A percentile compares a stretch with the other conserved stretches of the same genome.
These are phyloP conservation scores for Mythimna lalbum DNA, from an alignment of 2,888 invertebrate species.

Conservation along the genomic window DNA sequence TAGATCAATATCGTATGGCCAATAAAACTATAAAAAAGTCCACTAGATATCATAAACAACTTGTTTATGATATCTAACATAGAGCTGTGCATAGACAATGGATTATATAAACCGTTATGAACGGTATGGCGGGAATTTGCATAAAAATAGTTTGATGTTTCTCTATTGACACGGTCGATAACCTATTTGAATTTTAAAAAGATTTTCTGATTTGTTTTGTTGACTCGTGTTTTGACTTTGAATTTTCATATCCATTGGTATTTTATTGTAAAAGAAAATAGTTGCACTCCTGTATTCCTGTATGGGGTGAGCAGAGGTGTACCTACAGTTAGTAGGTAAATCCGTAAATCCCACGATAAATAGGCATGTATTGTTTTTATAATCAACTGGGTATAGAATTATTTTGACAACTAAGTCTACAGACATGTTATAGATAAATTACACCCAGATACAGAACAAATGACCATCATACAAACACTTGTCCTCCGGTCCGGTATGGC, in stretches of 20 bases:
- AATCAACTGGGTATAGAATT: too few species aligned
- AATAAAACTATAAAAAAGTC: slow-evolving; percentile 4
- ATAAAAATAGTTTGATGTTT: slow-evolving; percentile 48
- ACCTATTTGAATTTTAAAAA: slow-evolving; percentile 35
- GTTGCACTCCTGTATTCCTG: too few species aligned
- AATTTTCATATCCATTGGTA: not conserved
- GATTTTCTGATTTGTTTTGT: slow-evolving; percentile 10
- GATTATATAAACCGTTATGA: slow-evolving; percentile 41
- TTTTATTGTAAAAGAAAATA: not conserved
- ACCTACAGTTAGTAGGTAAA: too few species aligned
- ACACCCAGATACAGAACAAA: too few species aligned
- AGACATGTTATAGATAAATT: too few species aligned
- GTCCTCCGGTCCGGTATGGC: too few species aligned
- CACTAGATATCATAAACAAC: slow-evolving; percentile 27
- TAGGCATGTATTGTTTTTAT: too few species aligned
- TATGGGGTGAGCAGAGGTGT: too few species aligned
- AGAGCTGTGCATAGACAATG: slow-evolving; percentile 34
- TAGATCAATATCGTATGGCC: slow-evolving; percentile 6
- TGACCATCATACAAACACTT: too few species aligned
- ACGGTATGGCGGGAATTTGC: slow-evolving; percentile 48
- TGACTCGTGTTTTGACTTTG: slow-evolving; percentile 9
- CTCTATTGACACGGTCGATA: slow-evolving; percentile 38
- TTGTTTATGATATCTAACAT: not conserved
- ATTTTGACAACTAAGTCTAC: too few species aligned
- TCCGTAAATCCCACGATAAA: too few species aligned